Percentiles rank a stretch among this genome's conserved stretches.
phyloP scores from a whole-genome alignment of 2,797 vertebrate genomes.

The Eurystomus glaucurus region DNA sequence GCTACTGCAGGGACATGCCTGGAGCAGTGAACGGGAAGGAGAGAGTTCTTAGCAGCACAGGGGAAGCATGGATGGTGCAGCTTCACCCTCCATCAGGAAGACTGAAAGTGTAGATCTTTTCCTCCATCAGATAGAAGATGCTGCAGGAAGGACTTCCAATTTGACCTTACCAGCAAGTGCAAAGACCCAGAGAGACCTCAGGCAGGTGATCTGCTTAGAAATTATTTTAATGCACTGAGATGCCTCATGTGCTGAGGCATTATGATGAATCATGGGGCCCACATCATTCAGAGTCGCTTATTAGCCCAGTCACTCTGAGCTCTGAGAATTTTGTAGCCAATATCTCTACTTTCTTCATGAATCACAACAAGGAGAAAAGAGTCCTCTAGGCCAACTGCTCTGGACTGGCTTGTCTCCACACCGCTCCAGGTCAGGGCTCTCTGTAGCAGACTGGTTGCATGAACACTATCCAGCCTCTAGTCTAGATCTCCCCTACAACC shows the following conservation, averaged over 20 bases:
- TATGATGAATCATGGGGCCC: neutral
- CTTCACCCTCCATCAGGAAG: neutral
- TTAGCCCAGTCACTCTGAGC: neutral
- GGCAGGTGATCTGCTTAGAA: neutral
- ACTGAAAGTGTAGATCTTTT: neutral
- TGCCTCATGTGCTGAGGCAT: neutral
- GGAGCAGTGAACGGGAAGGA: neutral
- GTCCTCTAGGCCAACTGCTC: neutral
- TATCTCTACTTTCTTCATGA: neutral
- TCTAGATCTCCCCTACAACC: fast-evolving
- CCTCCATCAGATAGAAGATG: neutral
- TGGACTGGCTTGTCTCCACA: neutral
- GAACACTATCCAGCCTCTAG: neutral
- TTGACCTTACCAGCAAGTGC: neutral
- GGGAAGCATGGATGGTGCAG: neutral
- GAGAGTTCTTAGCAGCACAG: neutral
- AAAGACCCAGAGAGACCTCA: neutral
- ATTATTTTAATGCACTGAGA: neutral
- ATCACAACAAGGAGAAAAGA: neutral
- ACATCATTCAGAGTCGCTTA: fast-evolving
- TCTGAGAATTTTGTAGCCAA: neutral
- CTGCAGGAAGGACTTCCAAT: neutral
- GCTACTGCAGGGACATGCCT: neutral
- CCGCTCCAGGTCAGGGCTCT: neutral
- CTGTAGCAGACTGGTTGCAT: neutral